A percentile compares a stretch with the other conserved stretches of the same genome.
Evolutionary conservation across 37 sponge, comb jelly and placozoan genomes (phyloP).

Genomic region (Theonella swinhoei): DNA sequence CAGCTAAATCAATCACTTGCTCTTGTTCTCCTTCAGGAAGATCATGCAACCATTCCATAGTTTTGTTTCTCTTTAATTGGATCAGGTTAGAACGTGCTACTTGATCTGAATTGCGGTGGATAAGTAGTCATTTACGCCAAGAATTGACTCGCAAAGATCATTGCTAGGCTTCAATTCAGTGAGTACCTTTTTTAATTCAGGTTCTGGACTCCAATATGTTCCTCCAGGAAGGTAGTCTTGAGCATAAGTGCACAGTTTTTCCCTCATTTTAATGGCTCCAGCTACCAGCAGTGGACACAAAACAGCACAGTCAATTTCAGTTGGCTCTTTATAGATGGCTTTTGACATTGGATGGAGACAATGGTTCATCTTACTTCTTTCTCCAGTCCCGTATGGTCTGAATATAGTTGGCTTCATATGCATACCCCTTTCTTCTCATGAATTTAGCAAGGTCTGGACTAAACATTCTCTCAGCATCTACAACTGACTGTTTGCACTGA

Average conservation of each 20-base stretch:
- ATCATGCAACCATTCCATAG: constrained; percentile 22
- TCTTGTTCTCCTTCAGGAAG: constrained; percentile 10
- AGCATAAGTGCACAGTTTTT: constrained; percentile 37
- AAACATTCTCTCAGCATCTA: constrained; percentile 28
- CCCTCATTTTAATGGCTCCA: constrained; percentile 36
- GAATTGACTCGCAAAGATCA: constrained; percentile 52
- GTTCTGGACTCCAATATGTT: constrained; percentile 45
- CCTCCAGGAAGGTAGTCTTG: constrained; percentile 44
- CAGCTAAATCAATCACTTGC: neutral
- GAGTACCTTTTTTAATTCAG: constrained; percentile 10
- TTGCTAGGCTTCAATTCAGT: constrained; percentile 33
- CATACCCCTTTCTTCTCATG: constrained; percentile 32
- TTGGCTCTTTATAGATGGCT: neutral
- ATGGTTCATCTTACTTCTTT: constrained; percentile 24
- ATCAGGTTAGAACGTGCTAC: constrained; percentile 29
- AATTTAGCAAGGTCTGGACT: constrained; percentile 2
- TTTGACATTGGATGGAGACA: neutral
- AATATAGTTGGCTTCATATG: constrained; percentile 41
- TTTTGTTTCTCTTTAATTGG: constrained; percentile 49
- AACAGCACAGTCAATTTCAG: neutral
- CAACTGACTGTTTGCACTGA: constrained; percentile 28
- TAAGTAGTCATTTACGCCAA: constrained; percentile 51
- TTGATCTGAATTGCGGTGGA: constrained; percentile 26
- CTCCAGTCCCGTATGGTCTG: constrained; percentile 29
- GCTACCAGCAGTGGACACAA: neutral